Conservation (phyloP, 2,797 vertebrate species). For the Enteromius unitaeniatus region DNA sequence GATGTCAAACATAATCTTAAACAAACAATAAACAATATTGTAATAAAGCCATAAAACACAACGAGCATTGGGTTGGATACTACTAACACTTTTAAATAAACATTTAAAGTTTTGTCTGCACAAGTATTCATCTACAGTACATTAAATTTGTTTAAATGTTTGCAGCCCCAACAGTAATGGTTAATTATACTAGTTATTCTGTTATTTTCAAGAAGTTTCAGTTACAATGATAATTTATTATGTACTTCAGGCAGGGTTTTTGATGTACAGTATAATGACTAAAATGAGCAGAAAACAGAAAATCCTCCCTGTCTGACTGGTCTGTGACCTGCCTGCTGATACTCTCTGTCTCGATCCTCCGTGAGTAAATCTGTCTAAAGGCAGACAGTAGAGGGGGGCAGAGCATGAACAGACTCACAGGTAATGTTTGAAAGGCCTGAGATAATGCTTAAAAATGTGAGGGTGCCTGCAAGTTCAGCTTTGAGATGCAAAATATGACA, state of each 20-base stretch:
- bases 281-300: background rate
- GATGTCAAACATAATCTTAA: conserved; percentile 4
- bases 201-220: background rate
- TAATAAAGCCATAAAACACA: background rate
- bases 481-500: background rate
- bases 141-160: background rate
- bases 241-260: conserved; percentile 3
- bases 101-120: background rate
- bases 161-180: background rate
- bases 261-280: background rate
- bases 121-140: background rate
- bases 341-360: conserved; percentile 12
- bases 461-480: conserved; percentile 5
- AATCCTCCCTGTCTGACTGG: background rate
- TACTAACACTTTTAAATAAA: background rate
- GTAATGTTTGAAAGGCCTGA: conserved; percentile 8
- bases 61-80: background rate
- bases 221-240: background rate
- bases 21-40: background rate
- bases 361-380: conserved; percentile 50
- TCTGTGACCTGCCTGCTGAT: conserved; percentile 16
- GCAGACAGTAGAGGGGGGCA: conserved; percentile 37
- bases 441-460: conserved; percentile 1
- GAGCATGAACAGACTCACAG: conserved; percentile 28
- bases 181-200: background rate